A percentile compares a stretch with the other conserved stretches of the same genome.
These are phyloP conservation scores for Diarsia mendica DNA, from an alignment of 2,888 invertebrate species.

Conservation along the genomic window DNA sequence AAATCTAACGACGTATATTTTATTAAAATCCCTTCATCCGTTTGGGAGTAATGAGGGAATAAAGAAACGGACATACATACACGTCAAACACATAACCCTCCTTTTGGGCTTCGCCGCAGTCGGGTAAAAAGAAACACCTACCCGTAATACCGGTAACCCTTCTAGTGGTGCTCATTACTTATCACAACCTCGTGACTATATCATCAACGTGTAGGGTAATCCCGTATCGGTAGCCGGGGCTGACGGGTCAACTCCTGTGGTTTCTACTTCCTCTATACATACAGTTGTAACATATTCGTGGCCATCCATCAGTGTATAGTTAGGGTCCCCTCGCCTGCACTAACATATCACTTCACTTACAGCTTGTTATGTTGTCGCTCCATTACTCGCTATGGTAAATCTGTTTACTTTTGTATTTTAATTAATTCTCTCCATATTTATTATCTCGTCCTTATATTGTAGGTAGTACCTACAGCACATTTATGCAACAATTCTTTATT, in stretches of 20 bases:
- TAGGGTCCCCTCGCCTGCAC: constrained; percentile 31
- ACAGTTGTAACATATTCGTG: constrained; percentile 26
- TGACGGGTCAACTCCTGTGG: constrained; percentile 21
- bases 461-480: too few species aligned
- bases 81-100: too few species aligned
- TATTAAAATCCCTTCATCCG: too few species aligned
- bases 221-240: constrained; percentile 7
- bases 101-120: too few species aligned
- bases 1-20: too few species aligned
- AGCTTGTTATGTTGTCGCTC: constrained; percentile 11
- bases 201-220: neutral
- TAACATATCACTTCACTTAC: constrained; percentile 46
- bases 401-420: neutral
- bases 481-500: too few species aligned
- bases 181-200: constrained; percentile 9
- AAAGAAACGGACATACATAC: too few species aligned
- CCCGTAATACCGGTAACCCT: neutral
- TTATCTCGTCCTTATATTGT: neutral
- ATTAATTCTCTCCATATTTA: neutral
- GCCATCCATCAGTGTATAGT: constrained; percentile 43
- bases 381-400: constrained; percentile 5
- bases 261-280: constrained; percentile 18
- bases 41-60: too few species aligned
- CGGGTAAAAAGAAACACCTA: neutral
- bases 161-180: neutral